A percentile compares a stretch with the other conserved stretches of the same genome.
Conservation (phyloP, 2,888 invertebrate genomes). For the Stegana nigrithorax region DNA sequence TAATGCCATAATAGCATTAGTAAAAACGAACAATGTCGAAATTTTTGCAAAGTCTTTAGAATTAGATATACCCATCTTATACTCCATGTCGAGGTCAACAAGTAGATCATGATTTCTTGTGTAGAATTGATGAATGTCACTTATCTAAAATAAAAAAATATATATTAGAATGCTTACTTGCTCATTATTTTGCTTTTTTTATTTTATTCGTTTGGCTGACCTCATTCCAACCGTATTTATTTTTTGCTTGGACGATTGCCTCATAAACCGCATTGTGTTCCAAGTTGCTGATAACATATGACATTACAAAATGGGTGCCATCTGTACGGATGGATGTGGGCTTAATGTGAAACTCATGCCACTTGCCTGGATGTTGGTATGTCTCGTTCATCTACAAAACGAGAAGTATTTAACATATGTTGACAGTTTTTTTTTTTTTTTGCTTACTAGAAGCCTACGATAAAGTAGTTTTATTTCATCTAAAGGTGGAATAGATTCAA, state of each 20-base stretch:
- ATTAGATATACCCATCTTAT: slow-evolving; percentile 66
- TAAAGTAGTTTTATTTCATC: slow-evolving; percentile 75
- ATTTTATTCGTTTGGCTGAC: slow-evolving; percentile 55
- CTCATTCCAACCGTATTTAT: slow-evolving; percentile 81
- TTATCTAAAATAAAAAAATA: slow-evolving; percentile 70
- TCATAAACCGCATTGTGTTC: slow-evolving; percentile 79
- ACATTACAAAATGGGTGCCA: slow-evolving; percentile 71
- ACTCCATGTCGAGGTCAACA: slow-evolving; percentile 68
- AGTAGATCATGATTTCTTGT: slow-evolving; percentile 73
- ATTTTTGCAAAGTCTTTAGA: slow-evolving; percentile 32
- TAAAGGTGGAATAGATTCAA: slow-evolving; percentile 76
- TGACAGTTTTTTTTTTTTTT: neutral
- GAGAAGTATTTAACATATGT: slow-evolving; percentile 4
- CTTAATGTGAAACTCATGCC: slow-evolving; percentile 73
- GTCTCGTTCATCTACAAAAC: slow-evolving; percentile 76
- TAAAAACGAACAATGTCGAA: slow-evolving; percentile 26
- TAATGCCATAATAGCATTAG: slow-evolving; percentile 29
- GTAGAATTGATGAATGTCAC: slow-evolving; percentile 80
- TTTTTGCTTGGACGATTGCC: slow-evolving; percentile 80
- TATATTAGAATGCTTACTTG: slow-evolving; percentile 17
- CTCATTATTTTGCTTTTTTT: neutral
- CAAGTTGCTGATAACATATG: slow-evolving; percentile 75
- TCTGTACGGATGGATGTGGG: slow-evolving; percentile 66
- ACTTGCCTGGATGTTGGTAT: slow-evolving; percentile 78
- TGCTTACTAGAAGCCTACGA: slow-evolving; percentile 73